Evolutionary conservation across 2,113 vertebrate species (phyloP).

Genomic region (Paracanthobrama guichenoti): DNA sequence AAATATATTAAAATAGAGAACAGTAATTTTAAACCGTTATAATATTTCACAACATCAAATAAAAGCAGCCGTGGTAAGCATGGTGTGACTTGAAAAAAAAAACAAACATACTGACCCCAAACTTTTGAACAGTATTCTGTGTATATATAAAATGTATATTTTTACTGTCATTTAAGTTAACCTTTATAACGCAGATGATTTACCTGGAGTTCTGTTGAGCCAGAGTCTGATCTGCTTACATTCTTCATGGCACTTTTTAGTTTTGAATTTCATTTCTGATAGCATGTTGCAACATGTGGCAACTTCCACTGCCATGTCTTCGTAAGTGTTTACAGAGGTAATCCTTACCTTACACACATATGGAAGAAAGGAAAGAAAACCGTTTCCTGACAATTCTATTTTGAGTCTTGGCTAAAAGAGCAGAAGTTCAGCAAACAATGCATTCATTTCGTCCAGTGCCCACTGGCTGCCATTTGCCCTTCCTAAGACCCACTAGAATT

Average conservation of each 20-base stretch:
- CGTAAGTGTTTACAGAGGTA: background rate
- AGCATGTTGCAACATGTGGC: conserved; percentile 38
- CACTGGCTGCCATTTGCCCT: conserved; percentile 3
- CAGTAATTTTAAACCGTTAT: too few species aligned
- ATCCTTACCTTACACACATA: conserved; percentile 52
- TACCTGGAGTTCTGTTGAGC: background rate
- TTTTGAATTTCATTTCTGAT: background rate
- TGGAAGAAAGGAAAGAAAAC: conserved; percentile 29
- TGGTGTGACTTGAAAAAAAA: too few species aligned
- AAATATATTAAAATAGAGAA: too few species aligned
- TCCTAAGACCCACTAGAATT: background rate
- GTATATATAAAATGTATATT: too few species aligned
- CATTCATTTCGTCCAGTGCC: conserved; percentile 27
- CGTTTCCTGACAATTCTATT: conserved; percentile 58
- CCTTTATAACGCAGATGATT: background rate
- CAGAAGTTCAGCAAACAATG: conserved; percentile 54
- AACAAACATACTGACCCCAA: too few species aligned
- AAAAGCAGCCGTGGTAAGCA: too few species aligned
- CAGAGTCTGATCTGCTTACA: background rate
- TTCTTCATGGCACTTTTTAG: background rate
- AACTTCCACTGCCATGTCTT: conserved; percentile 35
- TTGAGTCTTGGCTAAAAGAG: conserved; percentile 50
- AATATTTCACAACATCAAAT: too few species aligned
- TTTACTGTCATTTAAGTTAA: background rate
- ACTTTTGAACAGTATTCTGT: too few species aligned